Conservation (phyloP, 2,888 invertebrate species). For the Aricia artaxerxes region DNA sequence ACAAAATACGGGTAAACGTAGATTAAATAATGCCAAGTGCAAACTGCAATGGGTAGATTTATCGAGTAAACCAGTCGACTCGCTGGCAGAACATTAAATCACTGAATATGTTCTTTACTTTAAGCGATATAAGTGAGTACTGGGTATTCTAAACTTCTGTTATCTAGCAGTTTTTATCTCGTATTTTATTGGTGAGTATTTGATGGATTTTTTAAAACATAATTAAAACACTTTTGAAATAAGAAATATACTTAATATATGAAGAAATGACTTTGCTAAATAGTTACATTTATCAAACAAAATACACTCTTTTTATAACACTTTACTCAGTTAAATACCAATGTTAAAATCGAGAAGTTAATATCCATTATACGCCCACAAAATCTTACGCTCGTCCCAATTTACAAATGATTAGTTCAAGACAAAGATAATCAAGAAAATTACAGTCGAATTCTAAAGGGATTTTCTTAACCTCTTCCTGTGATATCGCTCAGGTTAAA, state of each 20-base stretch:
- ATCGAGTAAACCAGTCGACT: constrained; percentile 24
- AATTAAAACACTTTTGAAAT: neutral
- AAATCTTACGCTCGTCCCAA: constrained; percentile 12
- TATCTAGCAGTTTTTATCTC: neutral
- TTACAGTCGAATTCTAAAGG: constrained; percentile 27
- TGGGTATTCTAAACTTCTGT: neutral
- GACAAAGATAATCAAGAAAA: constrained; percentile 30
- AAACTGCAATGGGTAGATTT: constrained; percentile 27
- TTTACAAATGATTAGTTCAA: constrained; percentile 26
- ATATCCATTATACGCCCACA: neutral
- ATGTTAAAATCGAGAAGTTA: neutral
- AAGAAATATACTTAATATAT: neutral
- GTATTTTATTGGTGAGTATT: neutral
- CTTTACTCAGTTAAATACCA: neutral
- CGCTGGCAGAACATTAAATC: constrained; percentile 25
- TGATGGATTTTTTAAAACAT: neutral
- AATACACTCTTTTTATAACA: neutral
- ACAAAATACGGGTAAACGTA: constrained; percentile 25
- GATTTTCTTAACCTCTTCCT: constrained; percentile 25
- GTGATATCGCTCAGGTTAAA: constrained; percentile 21
- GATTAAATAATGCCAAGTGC: constrained; percentile 30
- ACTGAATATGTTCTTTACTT: constrained; percentile 26
- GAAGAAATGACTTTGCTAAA: too few relatives aligned
- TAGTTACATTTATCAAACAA: neutral
- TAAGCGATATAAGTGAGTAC: constrained; percentile 6